A percentile compares a stretch with the other conserved stretches of the same genome.
These are phyloP conservation scores for Clarias macrocephalus DNA, from an alignment of 2,113 vertebrate genomes.

Conservation along the genomic window DNA sequence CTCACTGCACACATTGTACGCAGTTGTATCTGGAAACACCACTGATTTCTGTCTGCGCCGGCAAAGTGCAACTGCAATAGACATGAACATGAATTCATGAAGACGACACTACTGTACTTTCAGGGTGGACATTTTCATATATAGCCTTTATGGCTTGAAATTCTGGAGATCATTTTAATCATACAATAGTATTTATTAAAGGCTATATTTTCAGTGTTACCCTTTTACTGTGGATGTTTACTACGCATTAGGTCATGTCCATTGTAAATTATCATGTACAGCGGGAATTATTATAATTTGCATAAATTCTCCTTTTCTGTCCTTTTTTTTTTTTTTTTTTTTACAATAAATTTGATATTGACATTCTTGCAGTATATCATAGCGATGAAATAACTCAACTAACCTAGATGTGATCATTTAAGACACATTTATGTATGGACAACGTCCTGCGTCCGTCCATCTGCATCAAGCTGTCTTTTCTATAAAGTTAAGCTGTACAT, in stretches of 20 bases:
- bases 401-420: background rate
- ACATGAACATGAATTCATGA: background rate
- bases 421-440: background rate
- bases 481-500: background rate
- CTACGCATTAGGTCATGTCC: no score
- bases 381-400: background rate
- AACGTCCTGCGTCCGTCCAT: background rate
- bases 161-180: no score
- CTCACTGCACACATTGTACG: background rate
- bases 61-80: background rate
- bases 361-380: background rate
- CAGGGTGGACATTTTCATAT: background rate
- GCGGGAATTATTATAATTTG: background rate
- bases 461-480: background rate
- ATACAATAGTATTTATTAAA: no score
- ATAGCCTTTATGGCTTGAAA: background rate
- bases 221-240: background rate
- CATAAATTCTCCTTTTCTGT: background rate
- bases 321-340: background rate
- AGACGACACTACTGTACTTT: background rate
- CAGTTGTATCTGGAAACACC: background rate
- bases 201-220: no score
- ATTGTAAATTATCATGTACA: background rate
- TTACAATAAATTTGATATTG: background rate
- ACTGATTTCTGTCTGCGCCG: background rate